Percentiles rank a stretch among this genome's conserved stretches.
Evolutionary conservation across 2,888 invertebrate genomes (phyloP).

Genomic region (Miltochrista miniata): DNA sequence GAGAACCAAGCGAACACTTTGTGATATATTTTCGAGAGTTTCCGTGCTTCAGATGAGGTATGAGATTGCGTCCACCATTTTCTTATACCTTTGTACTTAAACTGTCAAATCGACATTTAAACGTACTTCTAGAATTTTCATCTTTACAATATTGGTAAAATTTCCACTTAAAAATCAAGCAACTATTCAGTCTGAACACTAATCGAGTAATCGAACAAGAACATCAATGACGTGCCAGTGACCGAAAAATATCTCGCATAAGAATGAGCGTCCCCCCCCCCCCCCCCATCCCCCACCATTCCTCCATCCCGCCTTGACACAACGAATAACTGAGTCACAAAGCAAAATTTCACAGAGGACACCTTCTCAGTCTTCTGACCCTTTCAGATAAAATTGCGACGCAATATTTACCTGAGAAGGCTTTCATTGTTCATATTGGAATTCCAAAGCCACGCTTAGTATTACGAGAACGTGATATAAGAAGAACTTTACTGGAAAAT

Average conservation of each 20-base stretch:
- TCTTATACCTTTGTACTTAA: too few species aligned
- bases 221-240: neutral
- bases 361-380: slow-evolving; percentile 4
- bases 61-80: too few species aligned
- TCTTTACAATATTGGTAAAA: too few species aligned
- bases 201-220: too few species aligned
- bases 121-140: too few species aligned
- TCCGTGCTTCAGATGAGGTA: too few species aligned
- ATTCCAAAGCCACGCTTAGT: slow-evolving; percentile 18
- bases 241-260: neutral
- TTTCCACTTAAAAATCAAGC: too few species aligned
- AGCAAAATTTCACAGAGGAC: slow-evolving; percentile 2
- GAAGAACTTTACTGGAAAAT: neutral
- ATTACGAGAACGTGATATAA: slow-evolving; percentile 17
- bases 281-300: too few species aligned
- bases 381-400: slow-evolving; percentile 21
- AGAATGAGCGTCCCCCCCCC: neutral
- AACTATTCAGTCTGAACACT: too few species aligned
- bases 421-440: slow-evolving; percentile 27
- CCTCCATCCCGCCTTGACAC: neutral
- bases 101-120: too few species aligned
- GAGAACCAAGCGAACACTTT: too few species aligned
- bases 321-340: slow-evolving; percentile 8
- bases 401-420: slow-evolving; percentile 34
- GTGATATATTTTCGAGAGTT: too few species aligned